phyloP scores from a whole-genome alignment of 2,113 vertebrate species.

The Cottus gobio region DNA sequence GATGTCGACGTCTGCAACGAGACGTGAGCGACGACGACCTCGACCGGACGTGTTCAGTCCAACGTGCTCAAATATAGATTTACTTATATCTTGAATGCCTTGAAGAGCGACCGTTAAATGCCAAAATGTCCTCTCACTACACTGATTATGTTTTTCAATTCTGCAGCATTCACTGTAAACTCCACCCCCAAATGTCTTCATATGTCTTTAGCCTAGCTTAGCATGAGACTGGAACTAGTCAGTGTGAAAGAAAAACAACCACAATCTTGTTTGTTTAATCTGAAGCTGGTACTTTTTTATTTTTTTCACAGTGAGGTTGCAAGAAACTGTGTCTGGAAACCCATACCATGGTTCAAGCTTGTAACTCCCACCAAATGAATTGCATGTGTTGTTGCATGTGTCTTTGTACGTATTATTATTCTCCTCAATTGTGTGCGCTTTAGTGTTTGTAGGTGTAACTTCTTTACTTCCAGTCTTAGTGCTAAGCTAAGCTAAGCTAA shows the following conservation, averaged over 20 bases:
- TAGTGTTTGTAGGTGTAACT: too few relatives aligned
- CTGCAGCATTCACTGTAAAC: neutral
- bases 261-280: neutral
- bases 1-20: neutral
- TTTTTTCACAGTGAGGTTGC: neutral
- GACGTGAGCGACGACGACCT: neutral
- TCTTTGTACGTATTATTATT: too few relatives aligned
- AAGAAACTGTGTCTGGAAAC: neutral
- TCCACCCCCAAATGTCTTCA: neutral
- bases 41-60: neutral
- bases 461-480: neutral
- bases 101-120: neutral
- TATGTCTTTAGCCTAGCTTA: constrained; percentile 3
- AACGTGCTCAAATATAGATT: neutral
- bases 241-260: neutral
- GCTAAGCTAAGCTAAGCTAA: constrained; percentile 15
- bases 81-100: neutral
- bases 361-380: too few relatives aligned
- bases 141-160: neutral
- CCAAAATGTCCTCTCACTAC: neutral
- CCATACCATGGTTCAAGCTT: neutral
- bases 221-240: neutral
- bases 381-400: too few relatives aligned
- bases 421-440: too few relatives aligned
- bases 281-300: neutral